Base-by-base conservation (phyloP, 2,797 vertebrate genomes). In the Eulemur rubriventer region DNA sequence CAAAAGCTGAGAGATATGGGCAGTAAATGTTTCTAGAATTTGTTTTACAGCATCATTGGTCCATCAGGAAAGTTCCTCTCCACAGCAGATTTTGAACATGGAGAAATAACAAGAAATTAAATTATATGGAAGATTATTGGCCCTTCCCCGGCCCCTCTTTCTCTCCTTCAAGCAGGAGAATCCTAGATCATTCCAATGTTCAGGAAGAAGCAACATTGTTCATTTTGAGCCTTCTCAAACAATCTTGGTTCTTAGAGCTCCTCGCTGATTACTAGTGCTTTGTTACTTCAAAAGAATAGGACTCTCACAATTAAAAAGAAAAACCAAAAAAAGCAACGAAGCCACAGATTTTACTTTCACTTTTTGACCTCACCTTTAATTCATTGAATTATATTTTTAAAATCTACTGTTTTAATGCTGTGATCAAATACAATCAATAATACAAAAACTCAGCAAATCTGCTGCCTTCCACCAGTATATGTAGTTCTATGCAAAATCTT, bases 51-150 rank as follows among this genome's bases (percentile, higher is more conserved):
- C 17, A 70, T 67, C 57, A 50, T 59, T 43, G 28, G 46, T 48
- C 35, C 18, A 26, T 33, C 35, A 84, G 43, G 48, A 93, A 78
- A 46, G 16, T 48, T 72, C 88, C 55, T 41, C 78, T 79, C 18
- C 41, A 86, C 46, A 43, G 50, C 65, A 95, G 63, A 86, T 89
- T 79, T 48, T 46, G 73, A 97, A 72, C 80, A 81, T 1, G 80
- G 22, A 95, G 55, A 92, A 95, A 73, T 91, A 50, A 84, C 9
- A 72, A 86, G 55, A 86, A 96, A 81, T 95, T 43, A 90, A 86
- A 85, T 86, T 48, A 67, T 35, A 52, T 30, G 59, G n/a, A 87
- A 89, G 79, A 48, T 84, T 80, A 28, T 18, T 80, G 48, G 24
- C 17, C 57, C 13, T 81, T 82, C 61, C 22, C 33, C 48, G 85